Percentiles rank a stretch among this genome's conserved stretches.
These are phyloP conservation scores for Capricornis sumatraensis DNA, from an alignment of 2,113 vertebrate species.

Conservation along the genomic window DNA sequence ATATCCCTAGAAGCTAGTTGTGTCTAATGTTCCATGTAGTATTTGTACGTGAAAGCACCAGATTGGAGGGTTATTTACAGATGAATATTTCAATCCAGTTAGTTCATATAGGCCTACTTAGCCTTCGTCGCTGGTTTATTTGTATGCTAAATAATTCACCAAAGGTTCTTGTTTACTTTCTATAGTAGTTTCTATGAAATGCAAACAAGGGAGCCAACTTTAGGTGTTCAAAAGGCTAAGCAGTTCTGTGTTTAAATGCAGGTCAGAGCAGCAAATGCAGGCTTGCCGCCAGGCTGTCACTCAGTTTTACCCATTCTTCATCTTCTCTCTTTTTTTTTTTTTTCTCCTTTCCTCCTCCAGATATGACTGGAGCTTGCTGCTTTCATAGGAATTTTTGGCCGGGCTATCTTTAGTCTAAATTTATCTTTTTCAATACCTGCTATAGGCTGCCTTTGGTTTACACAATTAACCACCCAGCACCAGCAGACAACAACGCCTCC, in stretches of 20 bases:
- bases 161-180: slow-evolving; percentile 83
- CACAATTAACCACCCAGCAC: background rate
- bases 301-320: slow-evolving; percentile 61
- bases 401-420: slow-evolving; percentile 59
- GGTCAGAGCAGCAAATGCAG: slow-evolving; percentile 72
- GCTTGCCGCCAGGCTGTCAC: slow-evolving; percentile 63
- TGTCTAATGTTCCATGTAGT: slow-evolving; percentile 96
- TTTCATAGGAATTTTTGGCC: slow-evolving; percentile 56
- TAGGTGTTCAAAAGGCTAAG: slow-evolving; percentile 78
- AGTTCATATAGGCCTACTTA: slow-evolving; percentile 84
- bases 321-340: background rate
- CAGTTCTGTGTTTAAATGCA: slow-evolving; percentile 77
- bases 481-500: background rate
- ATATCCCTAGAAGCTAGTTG: slow-evolving; percentile 93
- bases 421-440: slow-evolving; percentile 16
- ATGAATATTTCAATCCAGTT: slow-evolving; percentile 88
- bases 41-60: slow-evolving; percentile 92
- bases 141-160: slow-evolving; percentile 88
- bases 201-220: slow-evolving; percentile 82
- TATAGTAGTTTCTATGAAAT: slow-evolving; percentile 83
- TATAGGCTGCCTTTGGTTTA: background rate
- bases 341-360: background rate
- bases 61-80: slow-evolving; percentile 96
- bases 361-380: slow-evolving; percentile 57
- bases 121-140: slow-evolving; percentile 80